Percentiles rank a stretch among this genome's conserved stretches.
Evolutionary conservation across 2,797 vertebrate species (phyloP).

Genomic region (Macroramphosus scolopax): DNA sequence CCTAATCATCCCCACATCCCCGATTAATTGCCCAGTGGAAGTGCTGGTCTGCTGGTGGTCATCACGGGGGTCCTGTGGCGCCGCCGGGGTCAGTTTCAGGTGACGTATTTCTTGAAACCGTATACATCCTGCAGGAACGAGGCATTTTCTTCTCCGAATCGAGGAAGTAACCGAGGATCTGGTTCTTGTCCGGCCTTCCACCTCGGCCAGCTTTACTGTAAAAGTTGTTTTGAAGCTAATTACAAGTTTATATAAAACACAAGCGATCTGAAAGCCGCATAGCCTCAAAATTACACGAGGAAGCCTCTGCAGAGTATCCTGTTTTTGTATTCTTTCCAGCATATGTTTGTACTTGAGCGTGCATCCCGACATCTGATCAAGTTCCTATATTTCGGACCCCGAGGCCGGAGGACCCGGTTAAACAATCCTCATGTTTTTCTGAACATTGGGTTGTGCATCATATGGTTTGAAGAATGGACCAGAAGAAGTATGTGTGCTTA

Average conservation of each 20-base stretch:
- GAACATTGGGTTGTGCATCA: slow-evolving; percentile 39
- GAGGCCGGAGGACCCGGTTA: slow-evolving; percentile 37
- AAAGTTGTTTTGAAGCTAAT: slow-evolving; percentile 19
- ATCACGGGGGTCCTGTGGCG: too few relatives aligned
- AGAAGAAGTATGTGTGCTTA: slow-evolving; percentile 53
- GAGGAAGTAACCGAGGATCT: too few relatives aligned
- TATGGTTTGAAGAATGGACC: slow-evolving; percentile 59
- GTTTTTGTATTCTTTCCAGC: slow-evolving; percentile 37
- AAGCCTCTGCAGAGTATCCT: slow-evolving; percentile 25
- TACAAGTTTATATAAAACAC: slow-evolving; percentile 13
- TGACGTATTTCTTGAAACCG: too few relatives aligned
- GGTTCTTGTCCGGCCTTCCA: too few relatives aligned
- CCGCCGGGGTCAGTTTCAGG: too few relatives aligned
- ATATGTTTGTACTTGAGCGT: slow-evolving; percentile 51
- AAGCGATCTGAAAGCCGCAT: slow-evolving; percentile 22
- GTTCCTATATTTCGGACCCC: slow-evolving; percentile 46
- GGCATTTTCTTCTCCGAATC: too few relatives aligned
- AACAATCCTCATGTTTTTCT: slow-evolving; percentile 46
- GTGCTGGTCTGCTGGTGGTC: too few relatives aligned
- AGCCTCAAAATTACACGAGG: slow-evolving; percentile 30
- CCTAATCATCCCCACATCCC: slow-evolving; percentile 41
- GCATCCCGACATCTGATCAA: slow-evolving; percentile 51
- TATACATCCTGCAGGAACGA: too few relatives aligned
- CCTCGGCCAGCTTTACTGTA: too few relatives aligned
- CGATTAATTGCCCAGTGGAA: too few relatives aligned